These are phyloP conservation scores for Neolamprologus tretocephalus DNA, from an alignment of 2,113 vertebrate species.

Conservation along the genomic window DNA sequence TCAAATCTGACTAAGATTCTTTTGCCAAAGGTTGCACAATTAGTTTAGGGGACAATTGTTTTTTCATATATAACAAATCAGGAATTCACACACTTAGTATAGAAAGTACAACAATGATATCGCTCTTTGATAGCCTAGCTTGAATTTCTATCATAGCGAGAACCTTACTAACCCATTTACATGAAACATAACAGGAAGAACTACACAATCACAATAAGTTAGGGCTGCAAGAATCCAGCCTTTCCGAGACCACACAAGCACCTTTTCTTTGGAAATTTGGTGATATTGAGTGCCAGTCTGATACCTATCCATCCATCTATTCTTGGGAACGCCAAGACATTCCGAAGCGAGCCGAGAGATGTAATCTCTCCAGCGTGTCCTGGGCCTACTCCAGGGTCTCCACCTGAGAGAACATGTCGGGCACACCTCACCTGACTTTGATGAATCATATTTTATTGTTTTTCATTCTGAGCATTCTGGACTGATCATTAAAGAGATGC, in stretches of 20 bases:
- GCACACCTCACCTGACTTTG: background rate
- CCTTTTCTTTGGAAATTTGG: background rate
- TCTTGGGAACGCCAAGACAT: background rate
- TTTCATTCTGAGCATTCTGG: background rate
- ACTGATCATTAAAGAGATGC: background rate
- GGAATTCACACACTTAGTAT: background rate
- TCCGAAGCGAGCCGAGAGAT: rapidly evolving
- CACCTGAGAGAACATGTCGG: background rate
- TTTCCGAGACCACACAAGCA: background rate
- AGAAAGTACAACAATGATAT: background rate
- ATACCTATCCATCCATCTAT: background rate
- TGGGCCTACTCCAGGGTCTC: background rate
- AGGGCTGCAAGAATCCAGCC: background rate
- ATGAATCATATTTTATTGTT: background rate
- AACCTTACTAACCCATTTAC: background rate
- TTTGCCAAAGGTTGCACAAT: background rate
- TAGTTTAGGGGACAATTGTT: background rate
- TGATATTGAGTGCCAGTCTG: background rate
- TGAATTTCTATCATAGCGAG: background rate
- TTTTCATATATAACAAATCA: background rate
- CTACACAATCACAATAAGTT: background rate
- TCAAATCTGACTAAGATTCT: background rate
- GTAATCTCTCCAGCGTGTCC: background rate
- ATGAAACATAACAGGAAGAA: background rate
- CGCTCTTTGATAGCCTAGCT: background rate